These are phyloP conservation scores for Cyanoderma ruficeps DNA, from an alignment of 2,113 vertebrate species.

Conservation along the genomic window DNA sequence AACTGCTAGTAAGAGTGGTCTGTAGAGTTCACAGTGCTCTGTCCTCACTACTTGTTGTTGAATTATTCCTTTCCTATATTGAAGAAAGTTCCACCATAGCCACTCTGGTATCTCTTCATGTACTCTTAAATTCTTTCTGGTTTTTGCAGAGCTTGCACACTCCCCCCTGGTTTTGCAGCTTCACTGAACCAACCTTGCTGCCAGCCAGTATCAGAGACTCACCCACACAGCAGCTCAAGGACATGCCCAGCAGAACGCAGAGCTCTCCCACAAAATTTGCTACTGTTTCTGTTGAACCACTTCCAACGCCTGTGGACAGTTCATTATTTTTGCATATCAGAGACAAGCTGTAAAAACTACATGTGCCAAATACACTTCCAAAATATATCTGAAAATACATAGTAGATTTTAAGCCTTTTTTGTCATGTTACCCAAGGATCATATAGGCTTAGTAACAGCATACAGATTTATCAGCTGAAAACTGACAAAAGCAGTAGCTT, in stretches of 20 bases:
- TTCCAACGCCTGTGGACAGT: rapidly evolving
- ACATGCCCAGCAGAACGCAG: not conserved
- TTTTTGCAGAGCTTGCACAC: not conserved
- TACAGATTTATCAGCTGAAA: not conserved
- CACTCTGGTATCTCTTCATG: not conserved
- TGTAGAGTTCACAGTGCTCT: not conserved
- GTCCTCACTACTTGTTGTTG: not conserved
- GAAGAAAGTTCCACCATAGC: not conserved
- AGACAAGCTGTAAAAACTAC: not conserved
- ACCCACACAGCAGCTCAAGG: not conserved
- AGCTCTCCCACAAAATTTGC: not conserved
- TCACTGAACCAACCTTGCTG: not conserved
- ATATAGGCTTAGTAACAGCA: not conserved
- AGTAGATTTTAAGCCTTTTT: not conserved
- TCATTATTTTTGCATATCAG: not conserved
- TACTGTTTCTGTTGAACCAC: not conserved
- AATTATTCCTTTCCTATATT: not conserved
- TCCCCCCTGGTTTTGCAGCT: not conserved
- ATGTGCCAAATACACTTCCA: not conserved
- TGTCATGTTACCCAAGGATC: not conserved
- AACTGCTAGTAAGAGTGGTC: not conserved
- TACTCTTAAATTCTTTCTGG: not conserved
- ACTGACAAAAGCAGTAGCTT: not conserved
- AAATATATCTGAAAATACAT: not conserved
- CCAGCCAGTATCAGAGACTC: not conserved